phyloP scores from a whole-genome alignment of 37 sponge, comb jelly and placozoan genomes.

The Halisarca cf. caerulea region DNA sequence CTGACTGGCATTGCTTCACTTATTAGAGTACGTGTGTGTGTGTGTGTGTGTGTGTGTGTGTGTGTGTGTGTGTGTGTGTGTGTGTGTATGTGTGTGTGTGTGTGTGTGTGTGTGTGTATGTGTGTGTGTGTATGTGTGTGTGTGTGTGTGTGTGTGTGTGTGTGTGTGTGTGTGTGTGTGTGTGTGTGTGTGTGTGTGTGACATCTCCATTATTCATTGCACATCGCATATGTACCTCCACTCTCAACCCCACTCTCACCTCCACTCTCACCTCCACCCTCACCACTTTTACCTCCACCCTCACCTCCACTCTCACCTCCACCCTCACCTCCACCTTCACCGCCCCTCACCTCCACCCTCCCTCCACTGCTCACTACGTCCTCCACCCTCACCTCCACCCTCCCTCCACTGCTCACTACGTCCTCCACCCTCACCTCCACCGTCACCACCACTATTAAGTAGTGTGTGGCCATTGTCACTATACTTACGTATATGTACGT shows the following conservation, averaged over 20 bases:
- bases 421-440: background rate
- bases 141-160: constrained; percentile 18
- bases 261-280: background rate
- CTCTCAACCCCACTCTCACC: constrained; percentile 4
- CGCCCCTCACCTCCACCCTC: constrained; percentile 1
- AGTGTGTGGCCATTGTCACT: too few species aligned
- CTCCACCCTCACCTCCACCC: background rate
- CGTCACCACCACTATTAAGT: background rate
- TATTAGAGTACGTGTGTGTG: constrained; percentile 10
- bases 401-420: background rate
- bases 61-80: constrained; percentile 19
- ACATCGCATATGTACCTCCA: background rate
- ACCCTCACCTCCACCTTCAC: background rate
- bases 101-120: constrained; percentile 16
- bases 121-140: constrained; percentile 22
- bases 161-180: constrained; percentile 20
- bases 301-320: constrained; percentile 1
- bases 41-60: constrained; percentile 23
- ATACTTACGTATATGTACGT: too few species aligned
- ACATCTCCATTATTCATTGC: background rate
- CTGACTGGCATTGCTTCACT: background rate
- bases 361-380: background rate
- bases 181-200: constrained; percentile 21
- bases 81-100: constrained; percentile 19
- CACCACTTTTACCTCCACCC: background rate